Conservation (phyloP, 1,140 invertebrate species). For the Drosophila parvula region DNA sequence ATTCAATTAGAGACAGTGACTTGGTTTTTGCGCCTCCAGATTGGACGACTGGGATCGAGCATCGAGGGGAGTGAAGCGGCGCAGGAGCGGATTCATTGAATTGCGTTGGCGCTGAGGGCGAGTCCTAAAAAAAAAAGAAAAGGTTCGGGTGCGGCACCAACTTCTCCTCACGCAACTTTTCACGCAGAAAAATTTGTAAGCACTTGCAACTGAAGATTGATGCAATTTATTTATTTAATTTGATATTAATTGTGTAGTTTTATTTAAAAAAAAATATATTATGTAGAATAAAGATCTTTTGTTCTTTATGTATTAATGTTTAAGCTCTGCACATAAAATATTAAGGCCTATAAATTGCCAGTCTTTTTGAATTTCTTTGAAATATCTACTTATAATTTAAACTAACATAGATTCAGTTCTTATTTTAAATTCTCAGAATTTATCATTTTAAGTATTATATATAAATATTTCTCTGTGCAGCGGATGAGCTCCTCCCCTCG, state of each 20-base stretch:
- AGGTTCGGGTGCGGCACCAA: constrained; percentile 61
- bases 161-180: constrained; percentile 59
- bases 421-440: background rate
- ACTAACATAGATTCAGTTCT: no score
- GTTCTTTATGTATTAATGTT: background rate
- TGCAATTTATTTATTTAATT: background rate
- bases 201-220: background rate
- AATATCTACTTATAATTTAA: background rate
- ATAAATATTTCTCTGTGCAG: background rate
- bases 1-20: constrained; percentile 84
- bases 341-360: no score
- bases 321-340: background rate
- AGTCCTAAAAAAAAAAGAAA: constrained; percentile 51
- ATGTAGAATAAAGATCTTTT: background rate
- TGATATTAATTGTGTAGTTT: background rate
- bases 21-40: constrained; percentile 79
- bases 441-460: no score
- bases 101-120: constrained; percentile 80
- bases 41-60: constrained; percentile 1
- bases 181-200: background rate
- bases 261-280: background rate
- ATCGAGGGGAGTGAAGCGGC: background rate
- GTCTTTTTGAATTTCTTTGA: background rate
- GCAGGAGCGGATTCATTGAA: constrained; percentile 39
- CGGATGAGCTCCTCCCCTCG: constrained; percentile 17